Evolutionary conservation across 2,113 vertebrate genomes (phyloP).

Genomic region (Lates calcarifer): DNA sequence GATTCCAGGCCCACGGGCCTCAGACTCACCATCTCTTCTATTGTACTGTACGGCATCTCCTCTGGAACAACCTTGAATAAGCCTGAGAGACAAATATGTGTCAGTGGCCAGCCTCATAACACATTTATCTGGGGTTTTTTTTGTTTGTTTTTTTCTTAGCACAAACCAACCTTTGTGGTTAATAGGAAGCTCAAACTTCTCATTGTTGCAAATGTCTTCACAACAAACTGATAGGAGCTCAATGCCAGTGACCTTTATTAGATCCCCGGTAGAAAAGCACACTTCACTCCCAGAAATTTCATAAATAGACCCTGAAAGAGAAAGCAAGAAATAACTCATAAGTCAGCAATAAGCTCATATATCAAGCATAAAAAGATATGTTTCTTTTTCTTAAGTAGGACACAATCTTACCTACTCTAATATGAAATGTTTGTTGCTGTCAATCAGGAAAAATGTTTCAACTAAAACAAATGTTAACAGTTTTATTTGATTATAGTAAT

Average conservation of each 20-base stretch:
- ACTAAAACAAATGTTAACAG: neutral
- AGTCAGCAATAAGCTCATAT: neutral
- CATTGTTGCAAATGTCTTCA: slow-evolving; percentile 75
- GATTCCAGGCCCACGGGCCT: slow-evolving; percentile 55
- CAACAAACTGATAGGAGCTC: slow-evolving; percentile 84
- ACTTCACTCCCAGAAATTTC: slow-evolving; percentile 91
- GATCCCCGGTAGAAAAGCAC: slow-evolving; percentile 91
- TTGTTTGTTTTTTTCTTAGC: too few relatives aligned
- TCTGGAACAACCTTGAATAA: slow-evolving; percentile 82
- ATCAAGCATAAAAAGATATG: neutral
- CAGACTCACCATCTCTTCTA: slow-evolving; percentile 82
- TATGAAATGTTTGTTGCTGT: neutral
- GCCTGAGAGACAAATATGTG: slow-evolving; percentile 76
- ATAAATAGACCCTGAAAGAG: slow-evolving; percentile 89
- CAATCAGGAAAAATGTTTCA: neutral
- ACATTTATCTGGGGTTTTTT: too few relatives aligned
- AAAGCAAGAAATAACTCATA: neutral
- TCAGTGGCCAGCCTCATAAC: slow-evolving; percentile 1
- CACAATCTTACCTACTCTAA: neutral
- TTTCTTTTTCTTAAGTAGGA: neutral
- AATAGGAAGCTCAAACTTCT: slow-evolving; percentile 81
- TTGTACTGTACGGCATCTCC: slow-evolving; percentile 51
- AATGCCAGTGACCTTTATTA: slow-evolving; percentile 86
- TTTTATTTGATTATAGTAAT: neutral
- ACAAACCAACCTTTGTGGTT: slow-evolving; percentile 84